Evolutionary conservation across 2,888 invertebrate species (phyloP), one percentile per base, ranked within the genome.

Genomic region (Tridacna gigas): DNA sequence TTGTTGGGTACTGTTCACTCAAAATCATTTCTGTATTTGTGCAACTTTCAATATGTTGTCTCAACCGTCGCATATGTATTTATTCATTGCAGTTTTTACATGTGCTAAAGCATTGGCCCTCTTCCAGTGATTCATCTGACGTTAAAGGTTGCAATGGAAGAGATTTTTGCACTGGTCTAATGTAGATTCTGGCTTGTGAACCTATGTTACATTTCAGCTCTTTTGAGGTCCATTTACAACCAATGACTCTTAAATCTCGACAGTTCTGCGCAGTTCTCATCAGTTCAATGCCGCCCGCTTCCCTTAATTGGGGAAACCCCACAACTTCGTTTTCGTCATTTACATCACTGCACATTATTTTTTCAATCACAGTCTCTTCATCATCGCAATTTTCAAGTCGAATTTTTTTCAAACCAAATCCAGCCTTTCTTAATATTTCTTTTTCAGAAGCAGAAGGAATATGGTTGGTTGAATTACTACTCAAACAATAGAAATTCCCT

Each of bases 271-370:
- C 37, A 22, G 69, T 74, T 65, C 82, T 77, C 22, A 85, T 26
- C 45, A 82, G n/a, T 77, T 85, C 80, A 82, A 85, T 77, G 13
- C 82, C 82, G 15, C 77, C 80, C 65, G 67, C 60, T 20, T 69
- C 47, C n/a, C n/a, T 65, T 26, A 82, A 37, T 48, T 79, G 69
- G 26, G 74, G 77, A 61, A 78, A 82, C 26, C 67, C 78, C 9
- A 56, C 22, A 37, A 22, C 28, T 56, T 48, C 67, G 11, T 48
- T 28, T 20, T 77, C 15, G n/a, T 71, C 18, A n/a, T 71, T 48
- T 20, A 77, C 28, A 12, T 18, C n/a, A 13, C 47, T 13, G 13
- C 15, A 47, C 69, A 48, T 69, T n/a, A 69, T 22, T 47, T 45
- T 48, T 47, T 48, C 48, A n/a, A n/a, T 20, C n/a, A 77, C 66